Base-by-base conservation (phyloP, 2,888 invertebrate genomes). In the Lochmaea crataegi region DNA sequence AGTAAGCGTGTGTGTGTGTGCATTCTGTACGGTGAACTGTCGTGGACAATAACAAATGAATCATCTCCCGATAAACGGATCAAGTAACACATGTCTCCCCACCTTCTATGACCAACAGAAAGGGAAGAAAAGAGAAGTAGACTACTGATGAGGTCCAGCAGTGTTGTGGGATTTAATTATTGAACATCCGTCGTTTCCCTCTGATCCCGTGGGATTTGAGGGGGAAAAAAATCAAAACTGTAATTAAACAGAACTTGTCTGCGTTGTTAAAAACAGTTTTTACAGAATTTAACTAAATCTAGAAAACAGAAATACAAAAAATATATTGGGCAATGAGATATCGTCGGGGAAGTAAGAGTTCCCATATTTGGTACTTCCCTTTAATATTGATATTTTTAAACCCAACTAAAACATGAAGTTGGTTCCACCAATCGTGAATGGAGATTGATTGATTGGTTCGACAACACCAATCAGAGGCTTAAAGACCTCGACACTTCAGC, bases 11-110 rank as follows among this genome's bases (percentile, higher is more conserved):
- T 75, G 76, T 64, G 68, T 64, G 65, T 71, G 38, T 71, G 79
- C 78, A 81, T 72, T 18, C 58, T 74, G 41, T 69, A 81, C 80
- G 82, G 78, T 80, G 79, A 78, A 81, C 82, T 81, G 82, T 82
- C 79, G 78, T 76, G 84, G 81, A 84, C 84, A 84, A 85, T 84
- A 84, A 84, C 84, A 84, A 84, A 84, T 85, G 85, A 85, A 83
- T 85, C 85, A 85, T 85, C 83, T 83, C 82, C 77, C 83, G 84
- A 84, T 84, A 84, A 84, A 84, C 82, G 84, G 84, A 85, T 85
- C 84, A 83, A 84, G 83, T 84, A 84, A 84, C 83, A 84, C 84
- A 86, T 87, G 83, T 87, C 83, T 83, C 77, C 77, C 71, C 74
- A 18, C 51, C 65, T 48, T 5, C 65, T 48, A 38, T 32, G 60